phyloP scores from a whole-genome alignment of 2,113 vertebrate genomes.

The Myxocyprinus asiaticus region DNA sequence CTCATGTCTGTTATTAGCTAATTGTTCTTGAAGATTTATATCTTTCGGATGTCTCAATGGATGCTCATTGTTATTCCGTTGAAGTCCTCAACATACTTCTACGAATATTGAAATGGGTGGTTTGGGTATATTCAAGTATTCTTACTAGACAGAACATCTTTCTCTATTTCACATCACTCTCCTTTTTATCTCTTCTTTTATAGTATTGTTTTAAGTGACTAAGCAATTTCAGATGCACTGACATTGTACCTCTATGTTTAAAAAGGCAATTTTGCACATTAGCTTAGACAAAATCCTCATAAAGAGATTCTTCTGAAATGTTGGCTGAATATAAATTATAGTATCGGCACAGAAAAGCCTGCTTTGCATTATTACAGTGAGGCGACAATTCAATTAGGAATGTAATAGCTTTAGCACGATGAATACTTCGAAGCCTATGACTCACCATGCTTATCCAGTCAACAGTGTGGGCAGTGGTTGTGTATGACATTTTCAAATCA shows the following conservation, averaged over 20 bases:
- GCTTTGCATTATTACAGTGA: background rate
- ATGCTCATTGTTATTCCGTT: conserved; percentile 53
- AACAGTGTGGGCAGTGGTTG: conserved; percentile 9
- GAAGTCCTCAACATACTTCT: conserved; percentile 28
- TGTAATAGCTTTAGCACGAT: background rate
- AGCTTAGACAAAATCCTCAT: conserved; percentile 41
- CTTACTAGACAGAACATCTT: conserved; percentile 37
- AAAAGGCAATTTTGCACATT: conserved; percentile 32
- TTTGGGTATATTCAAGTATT: conserved; percentile 34
- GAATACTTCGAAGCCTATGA: background rate
- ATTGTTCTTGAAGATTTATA: conserved; percentile 61
- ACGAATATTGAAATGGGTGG: conserved; percentile 39
- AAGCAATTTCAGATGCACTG: conserved; percentile 38
- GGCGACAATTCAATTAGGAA: background rate
- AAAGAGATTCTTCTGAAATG: conserved; percentile 40
- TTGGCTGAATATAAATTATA: conserved; percentile 23
- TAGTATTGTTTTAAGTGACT: no score
- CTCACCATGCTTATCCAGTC: conserved; percentile 5
- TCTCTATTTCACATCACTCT: background rate
- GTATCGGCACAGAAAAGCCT: background rate
- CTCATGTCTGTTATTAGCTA: conserved; percentile 59
- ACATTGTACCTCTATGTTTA: conserved; percentile 42
- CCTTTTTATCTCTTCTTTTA: conserved; percentile 1
- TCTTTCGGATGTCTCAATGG: conserved; percentile 50
- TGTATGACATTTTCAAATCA: conserved; percentile 10